Evolutionary conservation across 2,797 vertebrate genomes (phyloP).

Genomic region (Acrocephalus scirpaceus): DNA sequence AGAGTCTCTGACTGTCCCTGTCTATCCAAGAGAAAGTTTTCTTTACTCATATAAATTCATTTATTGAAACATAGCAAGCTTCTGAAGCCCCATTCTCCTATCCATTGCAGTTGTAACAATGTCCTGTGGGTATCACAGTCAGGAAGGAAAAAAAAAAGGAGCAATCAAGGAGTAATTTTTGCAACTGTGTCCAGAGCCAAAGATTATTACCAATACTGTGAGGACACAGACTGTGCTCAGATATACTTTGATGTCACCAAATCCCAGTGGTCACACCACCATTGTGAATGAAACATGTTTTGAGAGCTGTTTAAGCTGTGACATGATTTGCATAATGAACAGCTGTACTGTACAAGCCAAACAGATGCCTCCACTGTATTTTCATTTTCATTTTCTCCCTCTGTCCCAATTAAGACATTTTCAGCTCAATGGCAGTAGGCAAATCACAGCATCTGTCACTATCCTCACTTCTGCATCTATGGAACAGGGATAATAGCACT

Average conservation of each 20-base stretch:
- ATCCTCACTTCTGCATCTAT: not conserved
- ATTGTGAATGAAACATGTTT: not conserved
- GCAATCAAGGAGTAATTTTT: not conserved
- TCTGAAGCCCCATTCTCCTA: not conserved
- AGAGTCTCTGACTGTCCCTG: not conserved
- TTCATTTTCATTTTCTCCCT: not conserved
- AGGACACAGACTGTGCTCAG: not conserved
- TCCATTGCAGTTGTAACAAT: not conserved
- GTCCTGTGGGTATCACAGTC: not conserved
- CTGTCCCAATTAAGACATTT: not conserved
- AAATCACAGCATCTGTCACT: constrained; percentile 11
- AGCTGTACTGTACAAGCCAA: not conserved
- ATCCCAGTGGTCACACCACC: not conserved
- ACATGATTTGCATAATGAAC: constrained; percentile 20
- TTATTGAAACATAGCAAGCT: not conserved
- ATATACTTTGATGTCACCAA: not conserved
- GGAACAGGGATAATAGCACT: not conserved
- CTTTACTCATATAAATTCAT: not conserved
- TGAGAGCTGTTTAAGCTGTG: not conserved
- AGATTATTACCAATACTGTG: not conserved
- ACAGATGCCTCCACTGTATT: constrained; percentile 16
- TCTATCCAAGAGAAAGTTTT: not conserved
- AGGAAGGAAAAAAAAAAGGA: not conserved
- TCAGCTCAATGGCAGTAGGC: not conserved
- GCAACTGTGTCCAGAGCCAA: not conserved